Evolutionary conservation across 2,888 invertebrate species (phyloP), one percentile per base, ranked within the genome.

Genomic region (Drosophila limbata): DNA sequence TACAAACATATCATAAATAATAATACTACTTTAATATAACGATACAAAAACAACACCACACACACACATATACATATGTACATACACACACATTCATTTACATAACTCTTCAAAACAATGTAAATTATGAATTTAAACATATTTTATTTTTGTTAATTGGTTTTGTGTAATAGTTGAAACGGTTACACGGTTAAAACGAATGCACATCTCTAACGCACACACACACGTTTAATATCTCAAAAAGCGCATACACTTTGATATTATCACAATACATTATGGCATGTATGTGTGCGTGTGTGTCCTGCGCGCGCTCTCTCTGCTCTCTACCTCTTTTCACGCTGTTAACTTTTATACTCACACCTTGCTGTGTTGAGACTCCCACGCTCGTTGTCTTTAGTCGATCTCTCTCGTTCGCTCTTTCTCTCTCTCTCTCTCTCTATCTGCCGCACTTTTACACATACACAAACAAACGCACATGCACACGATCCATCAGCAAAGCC

Each of bases 131-230:
- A 31, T 44, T 53, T 31, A 40, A 31, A 44, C 10, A 10, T 4
- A 35, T 35, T 56, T 35, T 56, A 21, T 44, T 53, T 69, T 52
- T 65, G 37, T n/a, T 74, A 84, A 84, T 82, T 82, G 81, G 84
- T 81, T 80, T 80, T 82, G 70, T 79, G 68, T 83, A 51, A 62
- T 47, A 75, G 65, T 79, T 64, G 3, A 66, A 50, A 62, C 56
- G 53, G 63, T 73, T 33, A 57, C 39, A 25, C 25, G 25, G 25
- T 25, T 25, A 25, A 39, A 67, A 61, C 50, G 50, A 65, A 59
- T 59, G 64, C 68, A 77, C 77, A 61, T 53, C 55, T 77, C 50
- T 45, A 59, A 33, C 53, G 73, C 40, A 31, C 35, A 59, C 45
- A 33, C 59, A 45, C 50, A 52, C 45, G 76, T 62, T 33, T 39